phyloP scores from a whole-genome alignment of 2,888 invertebrate species.

The Diploptera punctata region DNA sequence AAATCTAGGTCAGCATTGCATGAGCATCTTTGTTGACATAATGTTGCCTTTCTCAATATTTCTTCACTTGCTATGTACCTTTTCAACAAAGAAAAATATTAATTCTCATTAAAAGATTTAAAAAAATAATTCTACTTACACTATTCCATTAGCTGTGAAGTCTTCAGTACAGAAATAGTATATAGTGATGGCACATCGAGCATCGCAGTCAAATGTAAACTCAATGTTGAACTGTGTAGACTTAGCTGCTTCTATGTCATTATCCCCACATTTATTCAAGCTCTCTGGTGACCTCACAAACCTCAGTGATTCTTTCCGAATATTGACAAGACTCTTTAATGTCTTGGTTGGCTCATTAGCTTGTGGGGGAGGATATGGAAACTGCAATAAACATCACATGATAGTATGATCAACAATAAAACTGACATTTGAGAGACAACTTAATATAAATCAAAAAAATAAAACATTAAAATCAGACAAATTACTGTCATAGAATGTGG shows the following conservation, averaged over 20 bases:
- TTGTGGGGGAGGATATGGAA: conserved; percentile 96
- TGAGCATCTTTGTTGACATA: no score
- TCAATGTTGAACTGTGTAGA: conserved; percentile 83
- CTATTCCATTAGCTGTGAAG: conserved; percentile 81
- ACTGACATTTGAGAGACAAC: no score
- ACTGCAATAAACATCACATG: conserved; percentile 69
- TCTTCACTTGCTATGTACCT: no score
- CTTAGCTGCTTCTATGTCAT: conserved; percentile 45
- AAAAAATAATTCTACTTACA: conserved; percentile 64
- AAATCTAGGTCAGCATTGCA: no score
- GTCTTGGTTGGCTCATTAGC: conserved; percentile 98
- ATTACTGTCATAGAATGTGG: no score
- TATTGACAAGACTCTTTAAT: conserved; percentile 93
- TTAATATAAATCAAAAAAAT: conserved; percentile 18
- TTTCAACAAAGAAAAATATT: no score
- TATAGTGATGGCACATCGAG: conserved; percentile 91
- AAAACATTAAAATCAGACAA: conserved; percentile 23
- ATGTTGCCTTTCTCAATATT: no score
- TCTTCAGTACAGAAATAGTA: conserved; percentile 97
- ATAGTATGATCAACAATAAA: conserved; percentile 14
- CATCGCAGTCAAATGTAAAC: conserved; percentile 97
- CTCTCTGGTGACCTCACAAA: conserved; percentile 72
- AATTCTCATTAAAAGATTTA: background rate
- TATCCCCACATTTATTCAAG: conserved; percentile 59
- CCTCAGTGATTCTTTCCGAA: conserved; percentile 94